A percentile compares a stretch with the other conserved stretches of the same genome.
phyloP scores from a whole-genome alignment of 2,888 invertebrate genomes.

The Mongoloraphidia duomilia region DNA sequence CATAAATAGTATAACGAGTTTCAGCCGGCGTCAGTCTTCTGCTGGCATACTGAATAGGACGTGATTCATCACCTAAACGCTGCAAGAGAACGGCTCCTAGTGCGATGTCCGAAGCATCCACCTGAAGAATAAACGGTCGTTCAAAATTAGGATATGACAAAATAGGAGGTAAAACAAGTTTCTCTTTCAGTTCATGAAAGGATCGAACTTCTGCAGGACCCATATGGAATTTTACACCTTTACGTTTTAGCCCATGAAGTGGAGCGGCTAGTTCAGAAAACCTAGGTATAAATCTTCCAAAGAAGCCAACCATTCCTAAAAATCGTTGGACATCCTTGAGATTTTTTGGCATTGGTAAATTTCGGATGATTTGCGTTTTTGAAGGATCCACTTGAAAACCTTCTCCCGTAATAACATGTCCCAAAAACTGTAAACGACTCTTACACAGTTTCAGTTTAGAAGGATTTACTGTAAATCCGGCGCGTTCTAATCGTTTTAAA shows the following conservation, averaged over 20 bases:
- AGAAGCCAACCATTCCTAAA: no score
- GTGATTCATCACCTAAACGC: not conserved
- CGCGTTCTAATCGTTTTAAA: no score
- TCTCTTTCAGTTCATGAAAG: no score
- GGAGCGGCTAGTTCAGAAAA: no score
- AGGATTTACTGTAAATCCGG: not conserved
- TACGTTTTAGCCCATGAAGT: no score
- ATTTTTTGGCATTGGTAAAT: not conserved
- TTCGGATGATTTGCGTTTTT: not conserved
- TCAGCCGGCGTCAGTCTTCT: constrained; percentile 1
- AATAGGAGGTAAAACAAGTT: not conserved
- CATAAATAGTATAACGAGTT: not conserved
- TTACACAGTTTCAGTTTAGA: not conserved
- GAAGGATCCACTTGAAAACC: not conserved
- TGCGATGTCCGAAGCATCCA: not conserved
- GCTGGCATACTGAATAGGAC: not conserved
- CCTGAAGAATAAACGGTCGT: not conserved
- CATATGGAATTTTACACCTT: no score
- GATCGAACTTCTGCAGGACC: no score
- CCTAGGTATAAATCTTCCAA: no score
- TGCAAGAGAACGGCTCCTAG: not conserved
- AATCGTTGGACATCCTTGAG: no score
- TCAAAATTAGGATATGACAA: not conserved
- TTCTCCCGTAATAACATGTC: not conserved
- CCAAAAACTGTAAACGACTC: not conserved